These are phyloP conservation scores for Notodonta ziczac DNA, from an alignment of 2,888 invertebrate species.

Conservation along the genomic window DNA sequence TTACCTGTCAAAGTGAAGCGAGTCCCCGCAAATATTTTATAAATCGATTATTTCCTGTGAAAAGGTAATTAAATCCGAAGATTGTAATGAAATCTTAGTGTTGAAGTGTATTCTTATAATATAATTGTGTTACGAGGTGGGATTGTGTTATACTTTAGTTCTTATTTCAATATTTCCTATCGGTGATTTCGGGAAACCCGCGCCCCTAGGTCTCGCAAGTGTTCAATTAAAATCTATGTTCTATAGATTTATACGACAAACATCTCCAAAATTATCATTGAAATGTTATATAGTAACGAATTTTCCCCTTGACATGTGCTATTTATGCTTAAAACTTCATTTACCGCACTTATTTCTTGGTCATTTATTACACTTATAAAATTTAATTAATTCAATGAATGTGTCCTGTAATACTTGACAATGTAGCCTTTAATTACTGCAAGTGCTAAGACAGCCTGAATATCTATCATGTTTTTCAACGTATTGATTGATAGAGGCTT, in stretches of 20 bases:
- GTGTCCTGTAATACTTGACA: background rate
- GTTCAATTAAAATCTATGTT: constrained; percentile 14
- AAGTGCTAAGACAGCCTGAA: background rate
- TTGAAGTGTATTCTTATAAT: constrained; percentile 20
- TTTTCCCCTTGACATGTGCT: too few relatives aligned
- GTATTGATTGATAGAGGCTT: background rate
- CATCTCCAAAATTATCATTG: background rate
- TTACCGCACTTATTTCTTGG: background rate
- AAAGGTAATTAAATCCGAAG: constrained; percentile 61
- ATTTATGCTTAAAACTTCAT: too few relatives aligned
- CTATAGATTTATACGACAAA: constrained; percentile 12
- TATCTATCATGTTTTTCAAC: background rate
- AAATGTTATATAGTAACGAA: too few relatives aligned
- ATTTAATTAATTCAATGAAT: background rate
- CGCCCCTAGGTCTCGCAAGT: constrained; percentile 30
- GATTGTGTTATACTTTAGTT: constrained; percentile 14
- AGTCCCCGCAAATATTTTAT: constrained; percentile 35
- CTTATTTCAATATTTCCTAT: constrained; percentile 30
- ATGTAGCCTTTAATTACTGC: background rate
- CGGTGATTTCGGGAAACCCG: constrained; percentile 26
- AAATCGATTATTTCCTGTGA: constrained; percentile 32
- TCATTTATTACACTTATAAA: background rate
- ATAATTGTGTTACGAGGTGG: constrained; percentile 16
- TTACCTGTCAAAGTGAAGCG: constrained; percentile 44
- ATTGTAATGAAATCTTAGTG: constrained; percentile 48